phyloP scores from a whole-genome alignment of 2,888 invertebrate species.

The Cephus sareptanus region DNA sequence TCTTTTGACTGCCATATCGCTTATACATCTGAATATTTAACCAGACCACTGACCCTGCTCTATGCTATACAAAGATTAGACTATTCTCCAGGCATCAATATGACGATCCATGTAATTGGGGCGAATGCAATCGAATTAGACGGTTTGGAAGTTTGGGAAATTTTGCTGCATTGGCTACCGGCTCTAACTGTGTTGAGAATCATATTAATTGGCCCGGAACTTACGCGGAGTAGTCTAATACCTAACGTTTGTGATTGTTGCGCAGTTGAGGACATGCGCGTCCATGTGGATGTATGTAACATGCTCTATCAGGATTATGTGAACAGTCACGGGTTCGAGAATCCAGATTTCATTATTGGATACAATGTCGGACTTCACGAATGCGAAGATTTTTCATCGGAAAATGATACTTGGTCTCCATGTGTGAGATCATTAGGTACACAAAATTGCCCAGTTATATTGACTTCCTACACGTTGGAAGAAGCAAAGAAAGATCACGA shows the following conservation, averaged over 20 bases:
- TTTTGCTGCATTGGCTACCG: slow-evolving; percentile 55
- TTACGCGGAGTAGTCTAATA: slow-evolving; percentile 31
- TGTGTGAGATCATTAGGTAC: slow-evolving; percentile 38
- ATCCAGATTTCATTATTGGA: slow-evolving; percentile 48
- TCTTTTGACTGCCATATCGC: slow-evolving; percentile 29
- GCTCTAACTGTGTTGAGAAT: slow-evolving; percentile 39
- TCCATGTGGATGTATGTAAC: slow-evolving; percentile 31
- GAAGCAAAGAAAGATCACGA: slow-evolving; percentile 45
- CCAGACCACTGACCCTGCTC: slow-evolving; percentile 52
- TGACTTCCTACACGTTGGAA: slow-evolving; percentile 47
- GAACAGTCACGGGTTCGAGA: slow-evolving; percentile 28
- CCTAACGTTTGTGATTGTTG: slow-evolving; percentile 41
- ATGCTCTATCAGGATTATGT: slow-evolving; percentile 44
- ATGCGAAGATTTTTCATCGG: slow-evolving; percentile 38
- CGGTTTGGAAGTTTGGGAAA: slow-evolving; percentile 54
- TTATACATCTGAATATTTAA: slow-evolving; percentile 46
- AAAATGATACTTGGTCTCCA: slow-evolving; percentile 46
- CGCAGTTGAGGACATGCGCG: slow-evolving; percentile 27
- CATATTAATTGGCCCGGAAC: slow-evolving; percentile 56
- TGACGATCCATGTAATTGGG: slow-evolving; percentile 58
- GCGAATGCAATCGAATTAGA: slow-evolving; percentile 51
- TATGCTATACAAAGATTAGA: slow-evolving; percentile 42
- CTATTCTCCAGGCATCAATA: slow-evolving; percentile 13
- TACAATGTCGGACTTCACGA: slow-evolving; percentile 55
- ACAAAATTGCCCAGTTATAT: slow-evolving; percentile 48